Evolutionary conservation across 2,888 invertebrate genomes (phyloP).

Genomic region (Drosophila borealis): DNA sequence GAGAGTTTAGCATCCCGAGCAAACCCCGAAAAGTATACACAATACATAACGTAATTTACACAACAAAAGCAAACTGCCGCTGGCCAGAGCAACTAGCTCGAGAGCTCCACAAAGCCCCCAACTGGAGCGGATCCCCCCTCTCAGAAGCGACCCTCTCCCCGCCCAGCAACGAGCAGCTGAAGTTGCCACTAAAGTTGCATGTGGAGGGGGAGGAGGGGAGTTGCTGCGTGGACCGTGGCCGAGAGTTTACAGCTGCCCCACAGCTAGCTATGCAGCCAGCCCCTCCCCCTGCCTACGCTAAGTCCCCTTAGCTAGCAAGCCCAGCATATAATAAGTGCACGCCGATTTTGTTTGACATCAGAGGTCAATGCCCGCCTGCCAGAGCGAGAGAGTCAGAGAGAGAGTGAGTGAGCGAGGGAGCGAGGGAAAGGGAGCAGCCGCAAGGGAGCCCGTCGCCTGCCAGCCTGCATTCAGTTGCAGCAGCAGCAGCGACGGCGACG

Average conservation of each 20-base stretch:
- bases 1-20: constrained; percentile 32
- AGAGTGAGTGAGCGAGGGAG: constrained; percentile 1
- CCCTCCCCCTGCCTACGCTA: neutral
- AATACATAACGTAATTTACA: constrained; percentile 78
- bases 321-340: constrained; percentile 71
- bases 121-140: neutral
- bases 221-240: constrained; percentile 63
- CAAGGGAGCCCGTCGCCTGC: constrained; percentile 65
- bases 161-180: constrained; percentile 30
- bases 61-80: constrained; percentile 75
- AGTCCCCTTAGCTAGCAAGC: constrained; percentile 11
- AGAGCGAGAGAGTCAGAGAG: constrained; percentile 23
- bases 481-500: constrained; percentile 13
- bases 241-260: constrained; percentile 38
- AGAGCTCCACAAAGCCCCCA: constrained; percentile 12
- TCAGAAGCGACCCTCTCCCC: constrained; percentile 19
- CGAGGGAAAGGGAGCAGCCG: constrained; percentile 33
- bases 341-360: constrained; percentile 81
- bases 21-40: constrained; percentile 60
- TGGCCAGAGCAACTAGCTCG: constrained; percentile 57
- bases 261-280: neutral
- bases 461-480: constrained; percentile 64
- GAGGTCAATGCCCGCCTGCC: constrained; percentile 74
- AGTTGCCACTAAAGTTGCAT: constrained; percentile 52
- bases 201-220: constrained; percentile 11